Evolutionary conservation across 2,113 vertebrate species (phyloP), one percentile per base, ranked within the genome.

Genomic region (Heteronetta atricapilla): DNA sequence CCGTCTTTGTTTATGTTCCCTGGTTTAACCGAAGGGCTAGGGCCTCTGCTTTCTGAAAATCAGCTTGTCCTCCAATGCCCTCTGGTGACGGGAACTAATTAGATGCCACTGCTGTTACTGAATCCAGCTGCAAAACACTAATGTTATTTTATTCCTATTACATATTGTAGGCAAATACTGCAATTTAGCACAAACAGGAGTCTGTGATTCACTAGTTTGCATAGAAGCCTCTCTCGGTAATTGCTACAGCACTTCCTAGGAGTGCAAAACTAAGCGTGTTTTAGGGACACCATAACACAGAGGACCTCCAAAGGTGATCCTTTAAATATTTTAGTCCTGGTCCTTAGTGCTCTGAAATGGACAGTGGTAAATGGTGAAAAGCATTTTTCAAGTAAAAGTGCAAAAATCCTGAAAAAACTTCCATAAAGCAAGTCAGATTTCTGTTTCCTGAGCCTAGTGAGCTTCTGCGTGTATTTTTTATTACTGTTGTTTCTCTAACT

Each of bases 31-130:
- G 86, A 40, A 89, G 56, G 20, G 15, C 86, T 22, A 62, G 48
- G 34, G 26, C 20, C 46, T 0, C 0, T 63, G 80, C 86, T 89
- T 68, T 75, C 62, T 87, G 4, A 94, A 89, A 63, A 90, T 88
- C 95, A 95, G 52, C 88, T 96, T 97, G 94, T 93, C 94, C 90
- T 97, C 92, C 96, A 96, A 96, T 95, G 97, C 97, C 97, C 97
- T 97, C 97, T 98, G 96, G 96, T 96, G 97, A 94, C 89, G 15
- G 76, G 64, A 97, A 92, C 75, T 91, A 89, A 90, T 89, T 69
- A 62, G 88, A 66, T 93, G 48, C 21, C 79, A 68, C 42, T 63
- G 72, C 62, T 95, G 15, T 53, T 91, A 36, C 2, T 79, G 90
- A 72, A 68, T 84, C 86, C 48, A n/a, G 33, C 19, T 46, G 68